Evolutionary conservation across 1,140 invertebrate species (phyloP).

Genomic region (Diabrotica undecimpunctata): DNA sequence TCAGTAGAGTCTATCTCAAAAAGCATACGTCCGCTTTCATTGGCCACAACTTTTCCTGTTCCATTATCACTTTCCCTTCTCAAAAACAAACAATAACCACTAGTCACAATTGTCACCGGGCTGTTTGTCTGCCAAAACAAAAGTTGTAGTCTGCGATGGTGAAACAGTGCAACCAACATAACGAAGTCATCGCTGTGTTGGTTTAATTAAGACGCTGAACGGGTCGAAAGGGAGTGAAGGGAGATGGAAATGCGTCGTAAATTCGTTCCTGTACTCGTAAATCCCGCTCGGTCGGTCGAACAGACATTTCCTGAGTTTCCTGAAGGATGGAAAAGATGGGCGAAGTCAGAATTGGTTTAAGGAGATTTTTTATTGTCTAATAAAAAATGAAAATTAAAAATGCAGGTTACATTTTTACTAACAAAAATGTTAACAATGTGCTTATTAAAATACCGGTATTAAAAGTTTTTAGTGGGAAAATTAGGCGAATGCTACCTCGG

Average conservation of each 20-base stretch:
- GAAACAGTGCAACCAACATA: background rate
- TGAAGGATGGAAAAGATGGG: background rate
- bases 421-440: no score
- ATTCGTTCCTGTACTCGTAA: slow-evolving; percentile 2
- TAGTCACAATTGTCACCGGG: background rate
- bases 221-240: background rate
- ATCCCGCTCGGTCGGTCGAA: background rate
- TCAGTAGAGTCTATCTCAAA: no score
- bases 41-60: no score
- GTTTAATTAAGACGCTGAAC: background rate
- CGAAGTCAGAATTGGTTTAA: no score
- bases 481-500: no score
- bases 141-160: background rate
- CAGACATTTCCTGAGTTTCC: background rate
- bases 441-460: no score
- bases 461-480: no score
- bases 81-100: background rate
- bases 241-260: slow-evolving; percentile 1
- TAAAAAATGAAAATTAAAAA: no score
- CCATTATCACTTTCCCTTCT: no score
- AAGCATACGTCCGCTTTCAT: no score
- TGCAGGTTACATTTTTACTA: no score
- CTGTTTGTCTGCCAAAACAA: background rate
- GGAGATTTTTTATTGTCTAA: no score
- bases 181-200: background rate